Percentiles rank a stretch among this genome's conserved stretches.
These are phyloP conservation scores for Hirundichthys speculiger DNA, from an alignment of 2,113 vertebrate species.

Conservation along the genomic window DNA sequence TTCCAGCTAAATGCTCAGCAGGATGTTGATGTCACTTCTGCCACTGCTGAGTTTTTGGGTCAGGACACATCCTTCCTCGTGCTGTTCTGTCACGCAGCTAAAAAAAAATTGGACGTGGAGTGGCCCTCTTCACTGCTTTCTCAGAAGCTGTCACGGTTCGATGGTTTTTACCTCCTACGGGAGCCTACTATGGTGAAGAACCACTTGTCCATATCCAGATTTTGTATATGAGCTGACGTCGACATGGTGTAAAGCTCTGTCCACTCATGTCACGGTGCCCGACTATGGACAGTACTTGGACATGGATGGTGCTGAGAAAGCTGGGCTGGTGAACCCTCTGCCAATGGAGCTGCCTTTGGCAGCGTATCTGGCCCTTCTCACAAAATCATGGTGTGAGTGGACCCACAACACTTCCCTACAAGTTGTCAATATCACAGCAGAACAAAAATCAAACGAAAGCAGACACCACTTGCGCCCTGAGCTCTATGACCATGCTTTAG, in stretches of 20 bases:
- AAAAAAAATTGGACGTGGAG: background rate
- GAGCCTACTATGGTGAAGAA: background rate
- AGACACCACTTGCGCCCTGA: too few relatives aligned
- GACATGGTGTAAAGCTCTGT: background rate
- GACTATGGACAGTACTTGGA: background rate
- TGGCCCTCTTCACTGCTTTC: background rate
- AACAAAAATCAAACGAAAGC: background rate
- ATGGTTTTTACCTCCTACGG: background rate
- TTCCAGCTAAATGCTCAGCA: background rate
- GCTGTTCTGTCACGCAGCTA: background rate
- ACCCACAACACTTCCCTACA: background rate
- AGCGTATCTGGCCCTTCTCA: background rate
- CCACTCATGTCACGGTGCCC: background rate
- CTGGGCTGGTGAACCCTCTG: background rate
- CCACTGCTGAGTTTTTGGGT: background rate
- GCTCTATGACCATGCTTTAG: background rate
- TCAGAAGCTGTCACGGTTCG: background rate
- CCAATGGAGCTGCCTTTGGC: background rate
- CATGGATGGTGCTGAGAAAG: background rate
- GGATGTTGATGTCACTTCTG: background rate
- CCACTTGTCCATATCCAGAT: background rate
- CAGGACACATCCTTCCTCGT: background rate
- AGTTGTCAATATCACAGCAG: background rate
- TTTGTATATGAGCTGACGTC: background rate
- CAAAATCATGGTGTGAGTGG: background rate